These are phyloP conservation scores for Andrena cerasifolii DNA, from an alignment of 1,140 invertebrate species.

Conservation along the genomic window DNA sequence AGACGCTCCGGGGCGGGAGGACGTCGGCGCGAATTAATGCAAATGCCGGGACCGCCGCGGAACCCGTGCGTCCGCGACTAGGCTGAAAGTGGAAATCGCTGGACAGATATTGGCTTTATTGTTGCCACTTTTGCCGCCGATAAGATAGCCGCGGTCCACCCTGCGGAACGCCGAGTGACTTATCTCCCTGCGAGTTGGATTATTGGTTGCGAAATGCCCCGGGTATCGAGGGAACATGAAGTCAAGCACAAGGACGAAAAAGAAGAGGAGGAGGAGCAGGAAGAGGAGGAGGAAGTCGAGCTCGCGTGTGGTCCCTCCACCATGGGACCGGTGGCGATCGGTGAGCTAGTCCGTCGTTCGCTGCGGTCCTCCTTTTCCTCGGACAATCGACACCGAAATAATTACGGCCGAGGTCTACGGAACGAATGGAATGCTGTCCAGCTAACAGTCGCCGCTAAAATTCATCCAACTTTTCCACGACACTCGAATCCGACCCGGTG, in stretches of 20 bases:
- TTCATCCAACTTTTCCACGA: no score
- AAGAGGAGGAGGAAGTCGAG: slow-evolving; percentile 24
- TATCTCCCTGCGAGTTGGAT: slow-evolving; percentile 43
- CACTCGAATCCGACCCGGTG: no score
- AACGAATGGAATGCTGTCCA: no score
- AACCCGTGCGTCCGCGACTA: background rate
- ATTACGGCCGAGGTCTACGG: no score
- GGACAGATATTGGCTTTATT: slow-evolving; percentile 25
- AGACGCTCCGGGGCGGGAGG: background rate
- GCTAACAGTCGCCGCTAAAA: no score
- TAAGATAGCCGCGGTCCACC: slow-evolving; percentile 32
- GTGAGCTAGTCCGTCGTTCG: slow-evolving; percentile 51
- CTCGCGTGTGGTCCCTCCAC: slow-evolving; percentile 61
- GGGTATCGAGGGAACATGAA: slow-evolving; percentile 26
- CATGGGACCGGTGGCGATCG: slow-evolving; percentile 45
- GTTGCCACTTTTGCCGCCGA: slow-evolving; percentile 45
- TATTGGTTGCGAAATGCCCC: slow-evolving; percentile 54
- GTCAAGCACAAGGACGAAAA: slow-evolving; percentile 34
- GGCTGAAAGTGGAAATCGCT: background rate
- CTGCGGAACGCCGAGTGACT: slow-evolving; percentile 16
- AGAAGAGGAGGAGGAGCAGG: background rate
- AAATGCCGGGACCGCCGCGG: slow-evolving; percentile 3
- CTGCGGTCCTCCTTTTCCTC: slow-evolving; percentile 43
- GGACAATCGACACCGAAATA: no score
- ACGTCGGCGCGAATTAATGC: slow-evolving; percentile 33